Evolutionary conservation across 2,797 vertebrate species (phyloP).

Genomic region (Morus bassanus): DNA sequence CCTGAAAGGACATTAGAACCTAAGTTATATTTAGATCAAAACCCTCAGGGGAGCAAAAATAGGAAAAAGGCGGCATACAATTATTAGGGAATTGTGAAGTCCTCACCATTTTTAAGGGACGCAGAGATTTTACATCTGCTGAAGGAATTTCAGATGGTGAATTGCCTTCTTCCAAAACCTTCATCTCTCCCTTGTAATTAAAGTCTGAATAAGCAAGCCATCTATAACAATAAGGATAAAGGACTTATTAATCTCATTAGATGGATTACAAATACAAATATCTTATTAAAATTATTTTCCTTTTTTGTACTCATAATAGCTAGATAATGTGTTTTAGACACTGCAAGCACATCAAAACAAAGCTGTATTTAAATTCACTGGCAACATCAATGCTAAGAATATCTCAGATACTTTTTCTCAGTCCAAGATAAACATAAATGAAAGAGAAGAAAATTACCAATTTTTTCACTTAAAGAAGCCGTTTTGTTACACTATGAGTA

Average conservation of each 20-base stretch:
- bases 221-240: slow-evolving; percentile 64
- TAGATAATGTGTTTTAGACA: background rate
- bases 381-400: background rate
- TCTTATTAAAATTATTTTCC: background rate
- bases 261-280: background rate
- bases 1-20: background rate
- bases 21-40: background rate
- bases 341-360: background rate
- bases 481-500: background rate
- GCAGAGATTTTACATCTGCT: slow-evolving; percentile 78
- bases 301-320: background rate
- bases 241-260: background rate
- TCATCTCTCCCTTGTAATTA: slow-evolving; percentile 81
- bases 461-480: background rate
- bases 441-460: background rate
- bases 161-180: slow-evolving; percentile 75
- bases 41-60: background rate
- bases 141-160: slow-evolving; percentile 68
- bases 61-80: background rate
- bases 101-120: slow-evolving; percentile 83
- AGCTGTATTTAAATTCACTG: background rate
- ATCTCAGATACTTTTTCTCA: background rate
- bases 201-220: slow-evolving; percentile 83
- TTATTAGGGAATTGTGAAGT: background rate
- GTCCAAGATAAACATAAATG: background rate